Evolutionary conservation across 1,140 invertebrate species (phyloP), one percentile per base, ranked within the genome.

Genomic region (Thalassaphorura encarpata): DNA sequence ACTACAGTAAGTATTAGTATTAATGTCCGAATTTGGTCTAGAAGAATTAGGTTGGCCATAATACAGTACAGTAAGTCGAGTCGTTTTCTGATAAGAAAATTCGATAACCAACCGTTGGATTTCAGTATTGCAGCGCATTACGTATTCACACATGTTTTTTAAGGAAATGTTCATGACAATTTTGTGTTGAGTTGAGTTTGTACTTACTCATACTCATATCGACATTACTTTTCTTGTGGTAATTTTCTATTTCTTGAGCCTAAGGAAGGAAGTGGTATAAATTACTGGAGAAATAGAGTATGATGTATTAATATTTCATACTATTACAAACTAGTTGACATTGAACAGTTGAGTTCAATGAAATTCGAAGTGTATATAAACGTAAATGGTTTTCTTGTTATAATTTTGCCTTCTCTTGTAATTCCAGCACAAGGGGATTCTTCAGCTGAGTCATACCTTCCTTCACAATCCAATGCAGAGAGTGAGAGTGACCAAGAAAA

Each of bases 381-480:
- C n/a, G n/a, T n/a, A 19, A 11, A 56, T 51, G 50, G 36, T 16
- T 46, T 46, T 46, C 29, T 18, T 18, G 19, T 24, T 39, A 28
- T 42, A 46, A 23, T 56, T 15, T 50, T 16, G 5, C 0, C 19
- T 42, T 26, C 21, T 52, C 26, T 18, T 57, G 31, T 40, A 5
- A 21, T 39, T 26, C 40, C 48, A 61, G 52, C 59, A 43, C 54
- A 53, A 52, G 54, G 36, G 31, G 42, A 40, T 50, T 39, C 45
- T 15, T 54, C 59, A 24, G 45, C 43, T 54, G 59, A 57, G 51
- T 57, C 54, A 53, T 23, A 54, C 52, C 54, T 54, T 23, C 48
- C 31, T 40, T 39, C 54, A 45, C 26, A 28, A 28, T 16, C 54
- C 26, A 26, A 23, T 39, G 13, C 40, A 23, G 49, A 52, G 18